A percentile compares a stretch with the other conserved stretches of the same genome.
These are phyloP conservation scores for Orientallactaga sibirica DNA, from an alignment of 2,797 vertebrate genomes.

Conservation along the genomic window DNA sequence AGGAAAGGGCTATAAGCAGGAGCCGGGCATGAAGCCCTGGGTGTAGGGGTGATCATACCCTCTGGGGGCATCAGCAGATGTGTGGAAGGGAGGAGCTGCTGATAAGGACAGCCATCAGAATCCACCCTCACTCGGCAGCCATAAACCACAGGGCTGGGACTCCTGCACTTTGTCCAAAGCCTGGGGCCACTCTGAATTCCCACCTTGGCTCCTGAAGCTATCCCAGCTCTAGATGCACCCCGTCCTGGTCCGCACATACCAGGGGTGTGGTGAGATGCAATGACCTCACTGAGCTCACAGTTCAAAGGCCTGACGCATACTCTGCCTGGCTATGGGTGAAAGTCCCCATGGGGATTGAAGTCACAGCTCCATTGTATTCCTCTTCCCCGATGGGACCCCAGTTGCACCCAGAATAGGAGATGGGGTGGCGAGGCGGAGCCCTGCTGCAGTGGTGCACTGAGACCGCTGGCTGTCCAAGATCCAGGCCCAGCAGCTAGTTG, in stretches of 20 bases:
- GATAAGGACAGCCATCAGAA: not conserved
- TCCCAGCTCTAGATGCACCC: not conserved
- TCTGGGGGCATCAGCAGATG: not conserved
- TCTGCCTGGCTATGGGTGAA: rapidly evolving
- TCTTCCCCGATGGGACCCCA: not conserved
- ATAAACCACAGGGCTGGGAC: not conserved
- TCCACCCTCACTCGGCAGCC: not conserved
- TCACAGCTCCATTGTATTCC: no score
- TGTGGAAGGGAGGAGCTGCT: no score
- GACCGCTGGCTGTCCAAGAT: not conserved
- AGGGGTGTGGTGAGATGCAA: not conserved
- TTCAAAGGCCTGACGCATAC: not conserved
- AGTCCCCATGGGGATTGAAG: not conserved
- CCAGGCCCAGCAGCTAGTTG: no score
- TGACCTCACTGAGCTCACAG: not conserved
- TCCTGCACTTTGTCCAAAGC: conserved; percentile 38
- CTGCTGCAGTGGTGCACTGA: not conserved
- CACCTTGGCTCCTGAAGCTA: not conserved
- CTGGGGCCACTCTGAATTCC: not conserved
- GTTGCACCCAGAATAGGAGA: not conserved
- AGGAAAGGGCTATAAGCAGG: not conserved
- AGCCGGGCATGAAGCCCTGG: not conserved
- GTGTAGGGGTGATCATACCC: no score
- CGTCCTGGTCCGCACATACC: not conserved
- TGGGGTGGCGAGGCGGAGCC: not conserved